Percentiles rank a stretch among this genome's conserved stretches.
These are phyloP conservation scores for Cremastobaeus sp. DNA, from an alignment of 2,888 invertebrate genomes.

Conservation along the genomic window DNA sequence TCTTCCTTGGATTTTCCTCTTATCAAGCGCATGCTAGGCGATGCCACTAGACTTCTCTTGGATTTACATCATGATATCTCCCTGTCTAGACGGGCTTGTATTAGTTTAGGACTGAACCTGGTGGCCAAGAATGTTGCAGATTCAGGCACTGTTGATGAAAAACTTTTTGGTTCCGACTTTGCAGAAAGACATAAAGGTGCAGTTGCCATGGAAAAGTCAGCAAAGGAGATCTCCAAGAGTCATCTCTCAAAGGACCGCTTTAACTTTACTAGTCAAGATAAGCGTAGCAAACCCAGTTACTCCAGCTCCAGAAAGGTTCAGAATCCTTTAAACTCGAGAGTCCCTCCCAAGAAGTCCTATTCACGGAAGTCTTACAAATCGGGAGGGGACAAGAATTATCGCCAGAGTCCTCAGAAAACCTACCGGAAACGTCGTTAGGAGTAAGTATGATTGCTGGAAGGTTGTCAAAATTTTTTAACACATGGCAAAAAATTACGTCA, in stretches of 20 bases:
- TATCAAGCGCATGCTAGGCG: neutral
- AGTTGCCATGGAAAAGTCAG: conserved; percentile 12
- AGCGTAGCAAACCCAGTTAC: no score
- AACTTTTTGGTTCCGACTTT: conserved; percentile 7
- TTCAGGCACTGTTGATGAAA: neutral
- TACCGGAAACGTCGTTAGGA: conserved; percentile 3
- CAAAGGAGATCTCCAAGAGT: conserved; percentile 6
- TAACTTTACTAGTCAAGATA: no score
- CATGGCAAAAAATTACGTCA: neutral
- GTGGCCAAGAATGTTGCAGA: conserved; percentile 2
- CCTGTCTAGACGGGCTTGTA: neutral
- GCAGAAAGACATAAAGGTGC: conserved; percentile 1
- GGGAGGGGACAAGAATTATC: no score
- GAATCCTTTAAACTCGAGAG: conserved; percentile 4
- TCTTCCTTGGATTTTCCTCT: no score
- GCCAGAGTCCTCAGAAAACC: no score
- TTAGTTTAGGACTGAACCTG: neutral
- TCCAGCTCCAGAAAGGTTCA: no score
- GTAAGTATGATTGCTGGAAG: conserved; percentile 5
- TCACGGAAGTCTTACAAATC: neutral
- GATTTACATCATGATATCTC: conserved; percentile 5
- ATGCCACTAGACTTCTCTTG: neutral
- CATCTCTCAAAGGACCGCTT: no score
- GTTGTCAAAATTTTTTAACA: neutral
- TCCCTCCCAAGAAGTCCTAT: conserved; percentile 9